phyloP scores from a whole-genome alignment of 2,888 invertebrate genomes.

The Incurvaria masculella region DNA sequence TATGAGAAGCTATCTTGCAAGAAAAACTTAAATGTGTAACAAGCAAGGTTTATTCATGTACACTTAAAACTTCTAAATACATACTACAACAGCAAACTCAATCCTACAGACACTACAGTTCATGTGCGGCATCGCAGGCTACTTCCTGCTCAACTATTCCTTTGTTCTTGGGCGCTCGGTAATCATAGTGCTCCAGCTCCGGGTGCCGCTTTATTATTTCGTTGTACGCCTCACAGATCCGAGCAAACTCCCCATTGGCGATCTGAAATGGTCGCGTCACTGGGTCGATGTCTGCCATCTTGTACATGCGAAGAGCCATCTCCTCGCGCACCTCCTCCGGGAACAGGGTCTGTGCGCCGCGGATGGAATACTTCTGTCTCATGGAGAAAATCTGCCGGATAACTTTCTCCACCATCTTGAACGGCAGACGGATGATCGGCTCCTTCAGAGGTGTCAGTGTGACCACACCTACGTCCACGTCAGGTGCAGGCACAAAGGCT shows the following conservation, averaged over 20 bases:
- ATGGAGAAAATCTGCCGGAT: conserved; percentile 81
- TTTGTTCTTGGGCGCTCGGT: conserved; percentile 54
- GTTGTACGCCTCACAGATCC: conserved; percentile 74
- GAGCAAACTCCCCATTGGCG: conserved; percentile 72
- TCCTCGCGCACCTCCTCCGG: conserved; percentile 66
- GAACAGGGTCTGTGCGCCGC: conserved; percentile 70
- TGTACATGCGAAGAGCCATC: conserved; percentile 64
- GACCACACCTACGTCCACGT: conserved; percentile 96
- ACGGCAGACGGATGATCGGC: conserved; percentile 77
- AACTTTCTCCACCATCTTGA: conserved; percentile 86
- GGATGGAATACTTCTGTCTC: conserved; percentile 78
- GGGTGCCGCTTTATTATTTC: conserved; percentile 67
- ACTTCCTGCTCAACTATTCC: conserved; percentile 8
- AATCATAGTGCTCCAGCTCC: conserved; percentile 64
- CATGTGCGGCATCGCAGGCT: too few species aligned
- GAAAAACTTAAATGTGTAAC: too few species aligned
- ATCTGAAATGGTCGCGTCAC: conserved; percentile 68
- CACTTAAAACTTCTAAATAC: too few species aligned
- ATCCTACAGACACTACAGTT: too few species aligned
- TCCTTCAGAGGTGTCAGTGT: conserved; percentile 74
- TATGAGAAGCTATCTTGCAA: too few species aligned
- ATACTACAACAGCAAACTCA: too few species aligned
- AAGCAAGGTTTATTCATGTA: too few species aligned
- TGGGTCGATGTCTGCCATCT: conserved; percentile 69
- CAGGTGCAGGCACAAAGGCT: conserved; percentile 91